phyloP scores from a whole-genome alignment of 1,140 invertebrate species.

The Ostrea edulis region DNA sequence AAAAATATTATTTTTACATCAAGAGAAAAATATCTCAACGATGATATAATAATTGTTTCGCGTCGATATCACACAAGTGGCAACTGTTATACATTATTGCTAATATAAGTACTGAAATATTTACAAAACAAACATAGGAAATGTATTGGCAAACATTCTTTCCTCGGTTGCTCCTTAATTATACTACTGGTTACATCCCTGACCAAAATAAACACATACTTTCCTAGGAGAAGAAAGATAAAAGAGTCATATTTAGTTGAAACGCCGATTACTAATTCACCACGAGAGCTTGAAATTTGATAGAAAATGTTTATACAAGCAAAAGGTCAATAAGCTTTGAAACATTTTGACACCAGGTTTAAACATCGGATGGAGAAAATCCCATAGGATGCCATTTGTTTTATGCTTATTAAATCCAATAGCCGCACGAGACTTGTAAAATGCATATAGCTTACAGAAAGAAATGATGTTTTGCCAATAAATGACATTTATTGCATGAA shows the following conservation, averaged over 20 bases:
- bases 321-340: not conserved
- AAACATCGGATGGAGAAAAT: not conserved
- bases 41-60: not conserved
- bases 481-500: too few species aligned
- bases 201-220: conserved; percentile 5
- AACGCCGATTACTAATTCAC: not conserved
- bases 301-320: conserved; percentile 4
- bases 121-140: not conserved
- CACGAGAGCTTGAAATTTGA: not conserved
- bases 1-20: conserved; percentile 26
- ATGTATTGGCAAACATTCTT: not conserved
- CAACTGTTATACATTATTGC: not conserved
- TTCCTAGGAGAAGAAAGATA: not conserved
- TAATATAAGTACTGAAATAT: not conserved
- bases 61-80: not conserved
- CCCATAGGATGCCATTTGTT: not conserved
- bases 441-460: too few species aligned
- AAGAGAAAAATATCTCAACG: not conserved
- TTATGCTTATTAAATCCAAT: not conserved
- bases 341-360: not conserved
- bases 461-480: too few species aligned
- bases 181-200: not conserved
- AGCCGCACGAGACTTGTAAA: too few species aligned
- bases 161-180: not conserved
- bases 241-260: conserved; percentile 25